These are phyloP conservation scores for Drosophila borborema DNA, from an alignment of 2,888 invertebrate genomes.

Conservation along the genomic window DNA sequence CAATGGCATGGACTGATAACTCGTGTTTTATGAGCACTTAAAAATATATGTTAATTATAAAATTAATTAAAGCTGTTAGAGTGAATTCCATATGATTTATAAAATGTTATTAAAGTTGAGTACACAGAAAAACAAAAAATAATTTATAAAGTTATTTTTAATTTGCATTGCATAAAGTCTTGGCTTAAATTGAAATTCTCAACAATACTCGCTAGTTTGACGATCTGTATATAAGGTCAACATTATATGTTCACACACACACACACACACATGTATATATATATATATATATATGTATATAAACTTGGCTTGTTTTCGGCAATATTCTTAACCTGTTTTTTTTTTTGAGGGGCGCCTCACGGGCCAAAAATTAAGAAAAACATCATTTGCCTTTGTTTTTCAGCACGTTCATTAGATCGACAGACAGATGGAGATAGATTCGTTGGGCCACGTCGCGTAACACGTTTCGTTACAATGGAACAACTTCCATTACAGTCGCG, in stretches of 20 bases:
- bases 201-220: neutral
- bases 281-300: neutral
- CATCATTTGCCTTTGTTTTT: conserved; percentile 33
- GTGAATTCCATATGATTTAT: neutral
- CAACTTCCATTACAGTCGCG: conserved; percentile 22
- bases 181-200: neutral
- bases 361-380: conserved; percentile 12
- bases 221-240: conserved; percentile 10
- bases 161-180: neutral
- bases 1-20: neutral
- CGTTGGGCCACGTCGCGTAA: conserved; percentile 17
- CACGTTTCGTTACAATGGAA: conserved; percentile 41
- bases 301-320: conserved; percentile 1
- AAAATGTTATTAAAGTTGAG: neutral
- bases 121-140: neutral
- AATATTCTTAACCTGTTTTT: conserved; percentile 44
- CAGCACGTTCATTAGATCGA: conserved; percentile 32
- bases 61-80: conserved; percentile 1
- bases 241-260: conserved; percentile 8
- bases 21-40: neutral
- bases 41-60: conserved; percentile 5
- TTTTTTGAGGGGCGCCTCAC: conserved; percentile 14
- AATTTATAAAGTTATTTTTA: no score
- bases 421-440: conserved; percentile 18
- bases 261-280: no score